phyloP scores from a whole-genome alignment of 1,140 invertebrate genomes.

The Microplitis mediator region DNA sequence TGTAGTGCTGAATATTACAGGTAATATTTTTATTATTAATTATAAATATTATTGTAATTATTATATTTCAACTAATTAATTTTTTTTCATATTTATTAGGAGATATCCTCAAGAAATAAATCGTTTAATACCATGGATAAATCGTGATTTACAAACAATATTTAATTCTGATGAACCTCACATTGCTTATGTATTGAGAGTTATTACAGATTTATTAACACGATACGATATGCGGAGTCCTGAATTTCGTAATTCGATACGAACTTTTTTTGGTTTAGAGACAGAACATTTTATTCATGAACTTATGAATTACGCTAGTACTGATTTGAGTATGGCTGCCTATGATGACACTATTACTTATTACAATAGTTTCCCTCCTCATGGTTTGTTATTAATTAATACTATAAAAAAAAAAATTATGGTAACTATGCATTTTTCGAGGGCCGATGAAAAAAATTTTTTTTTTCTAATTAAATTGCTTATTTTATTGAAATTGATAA shows the following conservation, averaged over 20 bases:
- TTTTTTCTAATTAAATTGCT: too few relatives aligned
- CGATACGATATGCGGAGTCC: conserved; percentile 74
- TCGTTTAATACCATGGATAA: conserved; percentile 86
- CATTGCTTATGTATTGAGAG: conserved; percentile 69
- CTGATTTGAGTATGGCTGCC: conserved; percentile 81
- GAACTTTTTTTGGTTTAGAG: conserved; percentile 65
- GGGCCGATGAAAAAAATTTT: too few relatives aligned
- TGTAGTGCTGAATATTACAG: conserved; percentile 77
- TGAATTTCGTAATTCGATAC: conserved; percentile 71
- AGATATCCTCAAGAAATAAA: conserved; percentile 79
- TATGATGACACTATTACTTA: conserved; percentile 69
- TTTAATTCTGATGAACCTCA: conserved; percentile 67
- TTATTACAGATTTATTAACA: conserved; percentile 74
- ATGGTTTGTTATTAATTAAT: not conserved
- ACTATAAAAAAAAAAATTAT: conserved; percentile 15
- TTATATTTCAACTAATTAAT: not conserved
- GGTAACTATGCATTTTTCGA: not conserved
- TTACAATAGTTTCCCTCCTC: conserved; percentile 22
- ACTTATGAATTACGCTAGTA: conserved; percentile 83
- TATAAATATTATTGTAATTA: not conserved
- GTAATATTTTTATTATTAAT: conserved; percentile 48
- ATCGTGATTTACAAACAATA: conserved; percentile 81
- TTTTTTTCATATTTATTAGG: conserved; percentile 62
- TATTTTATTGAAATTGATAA: too few relatives aligned
- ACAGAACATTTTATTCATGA: conserved; percentile 89